Percentiles rank a stretch among this genome's conserved stretches.
Conservation (phyloP, 2,888 invertebrate genomes). For the Dendrolimus houi region DNA sequence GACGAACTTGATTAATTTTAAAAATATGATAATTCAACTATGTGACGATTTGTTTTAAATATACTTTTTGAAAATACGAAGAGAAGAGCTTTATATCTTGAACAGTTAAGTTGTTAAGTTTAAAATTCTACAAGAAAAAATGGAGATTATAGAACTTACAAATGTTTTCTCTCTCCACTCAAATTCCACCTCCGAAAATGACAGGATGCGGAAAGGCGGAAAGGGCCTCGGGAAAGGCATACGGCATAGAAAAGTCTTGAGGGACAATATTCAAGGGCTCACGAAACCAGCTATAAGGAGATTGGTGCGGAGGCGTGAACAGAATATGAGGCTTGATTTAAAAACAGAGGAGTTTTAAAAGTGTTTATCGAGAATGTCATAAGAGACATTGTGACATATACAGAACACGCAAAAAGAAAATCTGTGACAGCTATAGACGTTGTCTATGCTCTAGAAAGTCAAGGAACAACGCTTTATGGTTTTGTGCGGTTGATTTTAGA, state of each 20-base stretch:
- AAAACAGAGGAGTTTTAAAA: conserved; percentile 85
- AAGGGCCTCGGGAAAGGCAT: conserved; percentile 89
- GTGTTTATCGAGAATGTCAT: conserved; percentile 90
- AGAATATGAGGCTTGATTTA: conserved; percentile 86
- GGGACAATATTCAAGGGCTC: conserved; percentile 88
- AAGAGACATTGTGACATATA: conserved; percentile 90
- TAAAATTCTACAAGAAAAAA: too few relatives aligned
- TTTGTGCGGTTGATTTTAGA: conserved; percentile 78
- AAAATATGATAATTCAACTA: too few relatives aligned
- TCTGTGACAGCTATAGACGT: conserved; percentile 93
- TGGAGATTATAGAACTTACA: too few relatives aligned
- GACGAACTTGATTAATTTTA: too few relatives aligned
- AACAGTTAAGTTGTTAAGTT: too few relatives aligned
- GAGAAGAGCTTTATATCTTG: too few relatives aligned
- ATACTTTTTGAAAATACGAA: too few relatives aligned
- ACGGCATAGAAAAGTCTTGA: conserved; percentile 87
- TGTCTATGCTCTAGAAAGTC: conserved; percentile 89
- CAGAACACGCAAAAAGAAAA: conserved; percentile 91
- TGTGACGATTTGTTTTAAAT: too few relatives aligned
- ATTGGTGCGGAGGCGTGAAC: conserved; percentile 82
- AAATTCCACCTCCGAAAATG: conserved; percentile 59
- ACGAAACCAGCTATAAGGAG: conserved; percentile 87
- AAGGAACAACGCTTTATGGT: conserved; percentile 88
- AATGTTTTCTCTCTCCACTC: neutral
- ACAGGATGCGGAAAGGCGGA: conserved; percentile 87